These are phyloP conservation scores for Poeciliopsis gracilis DNA, from an alignment of 2,797 vertebrate genomes.

Conservation along the genomic window DNA sequence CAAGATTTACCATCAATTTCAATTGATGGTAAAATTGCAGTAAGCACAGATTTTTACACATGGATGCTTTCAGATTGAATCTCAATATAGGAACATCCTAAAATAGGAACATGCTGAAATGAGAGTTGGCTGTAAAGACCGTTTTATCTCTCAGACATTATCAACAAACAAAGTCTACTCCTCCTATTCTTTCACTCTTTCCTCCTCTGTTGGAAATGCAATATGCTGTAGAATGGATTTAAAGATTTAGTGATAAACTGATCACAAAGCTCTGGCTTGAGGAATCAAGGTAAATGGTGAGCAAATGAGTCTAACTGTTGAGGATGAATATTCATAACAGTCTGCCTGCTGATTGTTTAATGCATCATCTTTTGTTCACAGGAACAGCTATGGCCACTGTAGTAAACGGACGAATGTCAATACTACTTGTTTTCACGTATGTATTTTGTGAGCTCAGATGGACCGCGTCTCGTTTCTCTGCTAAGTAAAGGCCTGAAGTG, in stretches of 20 bases:
- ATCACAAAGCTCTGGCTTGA: neutral
- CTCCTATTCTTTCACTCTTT: neutral
- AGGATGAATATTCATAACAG: constrained; percentile 22
- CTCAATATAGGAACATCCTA: neutral
- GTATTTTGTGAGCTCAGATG: neutral
- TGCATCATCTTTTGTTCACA: neutral
- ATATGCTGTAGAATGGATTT: neutral
- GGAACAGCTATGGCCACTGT: neutral
- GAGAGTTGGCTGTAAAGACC: neutral
- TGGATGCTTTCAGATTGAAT: too few species aligned
- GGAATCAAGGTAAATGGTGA: constrained; percentile 3
- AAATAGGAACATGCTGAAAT: neutral
- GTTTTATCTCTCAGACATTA: neutral
- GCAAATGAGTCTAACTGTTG: constrained; percentile 8
- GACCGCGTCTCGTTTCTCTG: constrained; percentile 7
- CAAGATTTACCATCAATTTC: neutral
- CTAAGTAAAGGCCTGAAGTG: constrained; percentile 14
- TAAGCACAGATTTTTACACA: neutral
- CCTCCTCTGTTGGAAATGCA: neutral
- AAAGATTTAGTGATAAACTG: constrained; percentile 2
- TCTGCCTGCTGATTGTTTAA: constrained; percentile 10
- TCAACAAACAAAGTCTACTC: neutral
- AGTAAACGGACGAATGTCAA: neutral
- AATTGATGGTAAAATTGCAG: too few species aligned
- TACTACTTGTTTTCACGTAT: neutral